These are phyloP conservation scores for Plagodis pulveraria DNA, from an alignment of 2,888 invertebrate species.

Conservation along the genomic window DNA sequence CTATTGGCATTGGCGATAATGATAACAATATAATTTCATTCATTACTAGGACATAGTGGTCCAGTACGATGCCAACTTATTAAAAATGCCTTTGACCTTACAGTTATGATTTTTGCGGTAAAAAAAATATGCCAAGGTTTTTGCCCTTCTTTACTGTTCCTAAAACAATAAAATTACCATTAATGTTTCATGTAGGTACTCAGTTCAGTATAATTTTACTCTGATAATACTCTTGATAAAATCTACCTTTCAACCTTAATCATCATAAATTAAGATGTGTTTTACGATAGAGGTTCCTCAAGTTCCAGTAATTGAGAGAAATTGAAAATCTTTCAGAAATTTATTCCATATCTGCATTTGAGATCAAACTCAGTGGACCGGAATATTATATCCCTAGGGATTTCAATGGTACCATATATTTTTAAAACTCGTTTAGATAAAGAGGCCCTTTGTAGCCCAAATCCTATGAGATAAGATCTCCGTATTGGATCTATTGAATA, in stretches of 20 bases:
- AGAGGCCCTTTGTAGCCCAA: slow-evolving; percentile 43
- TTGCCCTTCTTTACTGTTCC: no score
- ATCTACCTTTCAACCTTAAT: slow-evolving; percentile 4
- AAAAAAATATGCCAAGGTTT: no score
- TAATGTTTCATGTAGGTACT: no score
- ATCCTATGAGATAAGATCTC: slow-evolving; percentile 43
- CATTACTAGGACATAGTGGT: no score
- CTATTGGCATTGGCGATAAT: no score
- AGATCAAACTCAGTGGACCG: slow-evolving; percentile 34
- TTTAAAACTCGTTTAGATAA: slow-evolving; percentile 50
- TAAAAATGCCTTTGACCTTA: no score
- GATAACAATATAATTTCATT: no score
- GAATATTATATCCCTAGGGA: slow-evolving; percentile 45
- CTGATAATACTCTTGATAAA: no score
- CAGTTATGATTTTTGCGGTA: no score
- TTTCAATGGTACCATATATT: slow-evolving; percentile 40
- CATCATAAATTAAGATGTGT: slow-evolving; percentile 20
- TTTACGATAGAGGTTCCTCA: slow-evolving; percentile 5
- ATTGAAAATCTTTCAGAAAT: slow-evolving; percentile 25
- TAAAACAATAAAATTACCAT: no score
- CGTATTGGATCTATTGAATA: slow-evolving; percentile 34
- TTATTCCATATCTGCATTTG: slow-evolving; percentile 20
- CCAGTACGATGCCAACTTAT: no score
- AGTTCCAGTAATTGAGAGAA: slow-evolving; percentile 12
- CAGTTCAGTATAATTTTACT: no score